Evolutionary conservation across 2,113 vertebrate genomes (phyloP), one percentile per base, ranked within the genome.

Genomic region (Zosterops borbonicus): DNA sequence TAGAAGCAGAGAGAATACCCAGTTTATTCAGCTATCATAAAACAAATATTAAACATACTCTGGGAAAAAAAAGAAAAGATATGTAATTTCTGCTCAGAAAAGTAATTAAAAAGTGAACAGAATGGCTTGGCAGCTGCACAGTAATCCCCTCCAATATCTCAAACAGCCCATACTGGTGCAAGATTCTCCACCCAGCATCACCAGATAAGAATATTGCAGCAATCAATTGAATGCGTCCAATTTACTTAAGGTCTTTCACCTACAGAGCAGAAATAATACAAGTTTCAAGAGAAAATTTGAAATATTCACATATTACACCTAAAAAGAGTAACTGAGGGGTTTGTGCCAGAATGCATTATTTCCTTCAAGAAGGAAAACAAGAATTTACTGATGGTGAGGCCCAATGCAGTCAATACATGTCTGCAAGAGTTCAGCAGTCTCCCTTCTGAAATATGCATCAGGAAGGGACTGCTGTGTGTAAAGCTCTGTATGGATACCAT

Each of bases 21-120:
- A 58, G 90, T 90, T 95, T 95, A 95, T 96, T 92, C 90, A 94
- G 85, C 86, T 83, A 94, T 70, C 83, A 71, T 92, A 96, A 95
- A 95, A 94, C 83, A 95, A 96, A 97, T 95, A 97, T 97, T 95
- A 96, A 92, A 42, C 47, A 46, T 53, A 89, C 71, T 87, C 73
- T 86, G 90, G 90, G 79, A 95, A 88, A 44, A 42, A 58, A 60
- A 94, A 73, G 81, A 77, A 81, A 84, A 90, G 44, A 87, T 67
- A 89, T 82, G 69, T 55, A 86, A 90, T 92, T 95, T 94, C 67
- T 74, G 55, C 39, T 83, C 71, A 88, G 93, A 90, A 95, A 95
- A 96, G 88, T 94, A 94, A 96, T 95, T 96, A 95, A 93, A 93
- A 90, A 94, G 44, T 78, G 75, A 95, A 75, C 47, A 86, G 83